phyloP scores from a whole-genome alignment of 53 echinoderm and acorn worm genomes.

The Temnopleurus reevesii region DNA sequence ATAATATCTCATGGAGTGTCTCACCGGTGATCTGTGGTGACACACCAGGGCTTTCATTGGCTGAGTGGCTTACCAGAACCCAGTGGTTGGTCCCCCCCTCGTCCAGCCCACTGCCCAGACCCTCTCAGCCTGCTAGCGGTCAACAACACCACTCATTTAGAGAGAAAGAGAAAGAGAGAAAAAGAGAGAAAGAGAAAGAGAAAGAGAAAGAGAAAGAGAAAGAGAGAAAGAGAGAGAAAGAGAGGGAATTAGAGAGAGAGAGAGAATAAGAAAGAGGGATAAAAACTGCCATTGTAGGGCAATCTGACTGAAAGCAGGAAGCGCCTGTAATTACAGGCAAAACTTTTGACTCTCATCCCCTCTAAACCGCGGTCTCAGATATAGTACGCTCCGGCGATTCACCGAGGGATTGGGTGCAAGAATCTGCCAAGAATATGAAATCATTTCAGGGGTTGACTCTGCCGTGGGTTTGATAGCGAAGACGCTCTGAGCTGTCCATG shows the following conservation, averaged over 20 bases:
- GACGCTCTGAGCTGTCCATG: neutral
- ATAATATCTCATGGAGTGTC: neutral
- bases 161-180: neutral
- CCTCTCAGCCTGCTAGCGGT: neutral
- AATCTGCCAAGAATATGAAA: neutral
- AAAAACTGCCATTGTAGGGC: neutral
- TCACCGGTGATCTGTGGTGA: neutral
- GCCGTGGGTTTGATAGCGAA: neutral
- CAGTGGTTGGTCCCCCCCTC: conserved; percentile 26
- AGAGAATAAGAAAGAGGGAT: neutral
- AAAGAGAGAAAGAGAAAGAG: neutral
- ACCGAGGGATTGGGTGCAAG: neutral
- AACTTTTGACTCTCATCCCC: neutral
- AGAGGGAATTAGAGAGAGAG: neutral
- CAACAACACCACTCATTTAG: neutral
- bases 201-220: conserved; percentile 3
- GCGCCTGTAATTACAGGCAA: conserved; percentile 40
- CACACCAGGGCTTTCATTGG: conserved; percentile 7
- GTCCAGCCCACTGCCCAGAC: neutral
- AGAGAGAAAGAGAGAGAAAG: neutral
- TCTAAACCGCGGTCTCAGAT: neutral
- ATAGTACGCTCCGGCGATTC: no score
- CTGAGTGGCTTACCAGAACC: neutral
- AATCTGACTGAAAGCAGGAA: conserved; percentile 26
- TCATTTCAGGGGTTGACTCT: neutral